Conservation (phyloP, 2,797 vertebrate genomes). For the Cercopithecus neglectus region DNA sequence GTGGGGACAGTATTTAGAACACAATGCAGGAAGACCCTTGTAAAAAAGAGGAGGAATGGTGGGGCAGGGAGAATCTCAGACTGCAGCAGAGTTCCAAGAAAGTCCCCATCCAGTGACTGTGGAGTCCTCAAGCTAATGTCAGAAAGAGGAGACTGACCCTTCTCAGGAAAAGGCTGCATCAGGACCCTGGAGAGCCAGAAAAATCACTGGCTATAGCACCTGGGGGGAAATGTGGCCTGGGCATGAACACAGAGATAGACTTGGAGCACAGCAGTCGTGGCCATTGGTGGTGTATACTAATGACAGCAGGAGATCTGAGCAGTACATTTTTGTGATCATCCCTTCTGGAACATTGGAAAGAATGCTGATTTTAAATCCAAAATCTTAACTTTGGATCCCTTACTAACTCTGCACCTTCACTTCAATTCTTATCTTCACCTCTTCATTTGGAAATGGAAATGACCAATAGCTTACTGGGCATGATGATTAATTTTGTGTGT, state of each 20-base stretch:
- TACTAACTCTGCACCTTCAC: background rate
- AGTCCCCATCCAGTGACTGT: background rate
- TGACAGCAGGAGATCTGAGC: background rate
- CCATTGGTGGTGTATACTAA: background rate
- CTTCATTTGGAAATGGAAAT: background rate
- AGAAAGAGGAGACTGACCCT: background rate
- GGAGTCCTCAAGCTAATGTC: background rate
- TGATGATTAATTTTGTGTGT: background rate
- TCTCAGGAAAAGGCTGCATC: background rate
- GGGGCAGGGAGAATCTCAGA: background rate
- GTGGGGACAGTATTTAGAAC: background rate
- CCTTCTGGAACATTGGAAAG: background rate
- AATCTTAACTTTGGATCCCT: background rate
- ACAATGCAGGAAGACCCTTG: background rate
- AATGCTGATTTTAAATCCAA: background rate
- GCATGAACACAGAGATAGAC: background rate
- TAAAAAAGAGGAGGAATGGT: background rate
- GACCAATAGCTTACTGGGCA: background rate
- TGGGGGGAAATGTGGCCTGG: background rate
- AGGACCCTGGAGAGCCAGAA: background rate
- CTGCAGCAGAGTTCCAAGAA: background rate
- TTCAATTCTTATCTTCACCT: background rate
- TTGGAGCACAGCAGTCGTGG: background rate
- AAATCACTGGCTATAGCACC: background rate
- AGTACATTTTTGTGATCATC: background rate